phyloP scores from a whole-genome alignment of 2,888 invertebrate species.

The Phoronis australis region DNA sequence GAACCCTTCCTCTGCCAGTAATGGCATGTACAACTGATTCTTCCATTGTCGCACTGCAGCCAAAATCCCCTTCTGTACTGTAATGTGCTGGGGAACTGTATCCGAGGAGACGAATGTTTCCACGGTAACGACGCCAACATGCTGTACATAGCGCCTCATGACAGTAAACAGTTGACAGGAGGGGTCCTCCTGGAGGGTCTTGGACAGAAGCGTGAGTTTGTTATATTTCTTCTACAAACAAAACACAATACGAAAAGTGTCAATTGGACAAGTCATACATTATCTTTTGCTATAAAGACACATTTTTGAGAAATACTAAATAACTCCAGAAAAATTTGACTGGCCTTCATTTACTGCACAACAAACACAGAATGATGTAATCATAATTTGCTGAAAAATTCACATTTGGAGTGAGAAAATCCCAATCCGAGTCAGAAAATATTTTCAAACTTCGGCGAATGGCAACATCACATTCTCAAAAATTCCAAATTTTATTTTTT shows the following conservation, averaged over 20 bases:
- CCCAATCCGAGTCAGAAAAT: too few relatives aligned
- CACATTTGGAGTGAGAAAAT: too few relatives aligned
- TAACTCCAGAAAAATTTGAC: too few relatives aligned
- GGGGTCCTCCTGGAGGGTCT: conserved; percentile 89
- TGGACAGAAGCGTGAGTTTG: conserved; percentile 72
- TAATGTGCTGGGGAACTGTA: conserved; percentile 81
- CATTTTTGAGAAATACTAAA: conserved; percentile 1
- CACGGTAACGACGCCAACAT: conserved; percentile 70
- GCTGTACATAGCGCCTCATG: conserved; percentile 70
- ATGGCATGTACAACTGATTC: conserved; percentile 91
- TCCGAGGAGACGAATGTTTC: conserved; percentile 78
- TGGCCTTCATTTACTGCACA: too few relatives aligned
- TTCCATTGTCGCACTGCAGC: conserved; percentile 96
- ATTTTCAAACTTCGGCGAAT: too few relatives aligned
- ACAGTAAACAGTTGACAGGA: conserved; percentile 89
- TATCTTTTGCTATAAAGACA: too few relatives aligned
- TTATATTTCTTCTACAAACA: conserved; percentile 76
- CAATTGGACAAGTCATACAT: too few relatives aligned
- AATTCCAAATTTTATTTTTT: too few relatives aligned
- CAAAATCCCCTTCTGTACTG: conserved; percentile 87
- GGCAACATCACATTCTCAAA: too few relatives aligned
- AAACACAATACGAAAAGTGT: conserved; percentile 7
- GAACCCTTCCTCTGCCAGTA: too few relatives aligned
- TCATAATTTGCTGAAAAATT: too few relatives aligned
- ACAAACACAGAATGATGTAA: too few relatives aligned